Evolutionary conservation across 2,113 vertebrate species (phyloP).

Genomic region (Synodontis membranacea): DNA sequence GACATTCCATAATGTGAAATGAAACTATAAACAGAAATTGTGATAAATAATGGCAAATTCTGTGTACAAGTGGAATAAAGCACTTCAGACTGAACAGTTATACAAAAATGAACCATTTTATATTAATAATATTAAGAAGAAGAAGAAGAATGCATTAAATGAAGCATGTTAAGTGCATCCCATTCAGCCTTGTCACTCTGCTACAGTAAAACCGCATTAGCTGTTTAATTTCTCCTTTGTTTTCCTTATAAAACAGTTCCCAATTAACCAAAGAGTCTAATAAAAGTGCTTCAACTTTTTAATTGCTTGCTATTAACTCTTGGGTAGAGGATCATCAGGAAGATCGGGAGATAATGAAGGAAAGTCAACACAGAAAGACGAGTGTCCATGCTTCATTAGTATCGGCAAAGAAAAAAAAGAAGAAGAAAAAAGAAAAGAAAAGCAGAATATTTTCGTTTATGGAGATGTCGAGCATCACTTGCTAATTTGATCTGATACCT

Average conservation of each 20-base stretch:
- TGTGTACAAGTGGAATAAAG: no score
- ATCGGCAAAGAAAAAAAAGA: no score
- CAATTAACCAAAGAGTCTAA: constrained; percentile 39
- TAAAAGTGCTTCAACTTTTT: constrained; percentile 32
- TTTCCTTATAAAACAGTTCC: constrained; percentile 18
- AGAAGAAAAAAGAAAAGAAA: neutral
- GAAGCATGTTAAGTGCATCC: neutral
- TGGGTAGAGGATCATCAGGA: neutral
- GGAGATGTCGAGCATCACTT: neutral
- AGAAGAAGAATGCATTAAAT: neutral
- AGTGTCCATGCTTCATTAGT: neutral
- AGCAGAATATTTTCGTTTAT: neutral
- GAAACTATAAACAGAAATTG: no score
- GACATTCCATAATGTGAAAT: no score
- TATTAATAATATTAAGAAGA: neutral
- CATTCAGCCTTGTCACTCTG: neutral
- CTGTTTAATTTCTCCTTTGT: constrained; percentile 23
- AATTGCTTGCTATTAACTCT: constrained; percentile 4
- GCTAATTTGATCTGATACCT: neutral
- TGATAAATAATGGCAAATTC: no score
- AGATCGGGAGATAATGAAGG: constrained; percentile 8
- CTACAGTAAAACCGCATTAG: neutral
- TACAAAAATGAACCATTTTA: no score
- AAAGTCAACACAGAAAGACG: neutral
- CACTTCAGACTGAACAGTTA: no score